phyloP scores from a whole-genome alignment of 2,797 vertebrate species.

The Gymnodraco acuticeps region DNA sequence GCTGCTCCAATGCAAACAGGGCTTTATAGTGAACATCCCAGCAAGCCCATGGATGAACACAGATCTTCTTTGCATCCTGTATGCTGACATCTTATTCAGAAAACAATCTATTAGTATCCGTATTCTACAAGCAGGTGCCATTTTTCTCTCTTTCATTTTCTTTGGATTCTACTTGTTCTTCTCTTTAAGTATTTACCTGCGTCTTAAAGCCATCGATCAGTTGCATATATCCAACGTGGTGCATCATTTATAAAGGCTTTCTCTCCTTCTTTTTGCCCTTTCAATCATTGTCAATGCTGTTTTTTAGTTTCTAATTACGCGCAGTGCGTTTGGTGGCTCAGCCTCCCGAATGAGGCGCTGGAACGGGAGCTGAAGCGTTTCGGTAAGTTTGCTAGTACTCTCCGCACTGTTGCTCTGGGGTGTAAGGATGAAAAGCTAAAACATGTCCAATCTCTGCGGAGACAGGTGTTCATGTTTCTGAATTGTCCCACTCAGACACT shows the following conservation, averaged over 20 bases:
- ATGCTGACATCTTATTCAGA: not conserved
- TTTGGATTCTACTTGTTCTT: constrained; percentile 9
- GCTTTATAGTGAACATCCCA: not conserved
- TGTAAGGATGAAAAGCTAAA: too few relatives aligned
- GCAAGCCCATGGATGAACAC: not conserved
- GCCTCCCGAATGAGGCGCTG: too few relatives aligned
- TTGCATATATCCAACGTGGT: constrained; percentile 32
- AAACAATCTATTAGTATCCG: constrained; percentile 12
- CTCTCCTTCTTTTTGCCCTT: constrained; percentile 23
- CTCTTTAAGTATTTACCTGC: constrained; percentile 55
- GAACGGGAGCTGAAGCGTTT: too few relatives aligned
- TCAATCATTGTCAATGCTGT: constrained; percentile 4
- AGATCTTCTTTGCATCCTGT: not conserved
- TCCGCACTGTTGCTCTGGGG: too few relatives aligned
- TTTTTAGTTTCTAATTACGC: constrained; percentile 10
- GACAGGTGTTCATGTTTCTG: too few relatives aligned
- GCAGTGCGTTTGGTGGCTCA: too few relatives aligned
- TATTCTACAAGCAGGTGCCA: constrained; percentile 5
- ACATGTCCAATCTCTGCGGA: too few relatives aligned
- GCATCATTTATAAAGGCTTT: constrained; percentile 59
- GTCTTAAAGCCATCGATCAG: constrained; percentile 56
- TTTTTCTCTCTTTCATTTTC: constrained; percentile 43
- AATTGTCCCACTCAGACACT: too few relatives aligned
- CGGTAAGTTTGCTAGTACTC: too few relatives aligned
- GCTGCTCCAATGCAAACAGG: not conserved